Conservation (phyloP, 1,140 invertebrate species). For the Glossosoma conforme region DNA sequence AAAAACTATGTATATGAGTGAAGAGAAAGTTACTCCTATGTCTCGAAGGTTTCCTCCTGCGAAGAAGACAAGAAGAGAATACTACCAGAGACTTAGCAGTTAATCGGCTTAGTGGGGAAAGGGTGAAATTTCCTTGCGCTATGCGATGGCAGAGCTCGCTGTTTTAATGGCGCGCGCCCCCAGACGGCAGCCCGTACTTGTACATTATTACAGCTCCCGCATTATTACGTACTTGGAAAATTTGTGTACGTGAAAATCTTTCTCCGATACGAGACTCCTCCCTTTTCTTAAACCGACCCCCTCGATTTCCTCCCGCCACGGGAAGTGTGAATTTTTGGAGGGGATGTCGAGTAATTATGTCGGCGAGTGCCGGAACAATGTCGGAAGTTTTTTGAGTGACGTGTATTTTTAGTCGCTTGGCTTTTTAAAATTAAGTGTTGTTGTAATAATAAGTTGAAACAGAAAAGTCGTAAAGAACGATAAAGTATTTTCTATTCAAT, state of each 20-base stretch:
- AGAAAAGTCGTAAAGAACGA: no score
- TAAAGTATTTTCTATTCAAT: no score
- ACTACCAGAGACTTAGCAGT: conserved; percentile 28
- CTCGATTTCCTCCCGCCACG: background rate
- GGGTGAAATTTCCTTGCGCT: conserved; percentile 28
- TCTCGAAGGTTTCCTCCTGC: conserved; percentile 13
- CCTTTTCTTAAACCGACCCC: conserved; percentile 4
- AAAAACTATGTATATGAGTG: no score
- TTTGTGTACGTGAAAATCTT: conserved; percentile 19
- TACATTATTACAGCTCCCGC: background rate
- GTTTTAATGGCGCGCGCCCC: conserved; percentile 25
- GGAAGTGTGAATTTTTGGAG: conserved; percentile 21
- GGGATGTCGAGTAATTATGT: no score
- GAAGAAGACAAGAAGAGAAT: conserved; percentile 29
- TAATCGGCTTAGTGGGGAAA: conserved; percentile 32
- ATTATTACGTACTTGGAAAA: conserved; percentile 19
- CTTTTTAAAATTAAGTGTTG: no score
- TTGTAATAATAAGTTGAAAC: no score
- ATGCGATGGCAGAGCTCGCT: conserved; percentile 15
- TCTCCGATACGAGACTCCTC: background rate
- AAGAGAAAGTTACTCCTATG: no score
- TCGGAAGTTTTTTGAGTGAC: no score
- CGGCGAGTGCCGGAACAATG: no score
- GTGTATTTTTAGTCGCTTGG: no score
- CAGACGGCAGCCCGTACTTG: conserved; percentile 8